Conservation (phyloP, 2,797 vertebrate genomes). For the Chelonia mydas region DNA sequence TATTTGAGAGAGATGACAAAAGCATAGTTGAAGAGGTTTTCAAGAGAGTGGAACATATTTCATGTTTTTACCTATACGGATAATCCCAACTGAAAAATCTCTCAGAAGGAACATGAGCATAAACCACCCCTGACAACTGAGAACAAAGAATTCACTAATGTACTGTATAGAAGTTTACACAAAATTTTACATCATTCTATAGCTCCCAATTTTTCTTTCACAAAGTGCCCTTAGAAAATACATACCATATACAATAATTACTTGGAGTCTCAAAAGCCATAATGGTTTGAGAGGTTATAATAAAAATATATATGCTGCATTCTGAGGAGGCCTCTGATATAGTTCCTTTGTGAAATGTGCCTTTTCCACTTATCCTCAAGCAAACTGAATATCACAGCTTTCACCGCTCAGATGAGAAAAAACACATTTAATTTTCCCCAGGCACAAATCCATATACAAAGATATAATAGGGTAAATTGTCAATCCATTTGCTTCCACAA, state of each 20-base stretch:
- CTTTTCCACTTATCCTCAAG: constrained; percentile 6
- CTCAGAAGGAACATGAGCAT: not conserved
- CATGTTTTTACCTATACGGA: not conserved
- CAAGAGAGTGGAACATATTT: not conserved
- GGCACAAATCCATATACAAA: constrained; percentile 59
- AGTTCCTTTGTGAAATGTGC: not conserved
- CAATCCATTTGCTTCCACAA: constrained; percentile 22
- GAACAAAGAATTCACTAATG: not conserved
- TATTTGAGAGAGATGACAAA: not conserved
- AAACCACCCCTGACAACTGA: not conserved
- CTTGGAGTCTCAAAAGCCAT: not conserved
- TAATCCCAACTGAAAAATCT: not conserved
- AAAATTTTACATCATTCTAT: not conserved
- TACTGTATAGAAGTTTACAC: not conserved
- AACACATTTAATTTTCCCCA: constrained; percentile 45
- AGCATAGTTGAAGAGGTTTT: not conserved
- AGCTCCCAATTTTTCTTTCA: not conserved
- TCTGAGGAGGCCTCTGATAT: not conserved
- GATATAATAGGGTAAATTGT: constrained; percentile 47
- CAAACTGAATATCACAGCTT: constrained; percentile 49
- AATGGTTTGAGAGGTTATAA: not conserved
- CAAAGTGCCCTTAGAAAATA: rapidly evolving
- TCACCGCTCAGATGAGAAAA: not conserved
- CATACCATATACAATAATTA: constrained; percentile 6
- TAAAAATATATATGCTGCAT: not conserved